Base-by-base conservation (phyloP, 1,140 invertebrate genomes). In the Zaprionus lachaisei region DNA sequence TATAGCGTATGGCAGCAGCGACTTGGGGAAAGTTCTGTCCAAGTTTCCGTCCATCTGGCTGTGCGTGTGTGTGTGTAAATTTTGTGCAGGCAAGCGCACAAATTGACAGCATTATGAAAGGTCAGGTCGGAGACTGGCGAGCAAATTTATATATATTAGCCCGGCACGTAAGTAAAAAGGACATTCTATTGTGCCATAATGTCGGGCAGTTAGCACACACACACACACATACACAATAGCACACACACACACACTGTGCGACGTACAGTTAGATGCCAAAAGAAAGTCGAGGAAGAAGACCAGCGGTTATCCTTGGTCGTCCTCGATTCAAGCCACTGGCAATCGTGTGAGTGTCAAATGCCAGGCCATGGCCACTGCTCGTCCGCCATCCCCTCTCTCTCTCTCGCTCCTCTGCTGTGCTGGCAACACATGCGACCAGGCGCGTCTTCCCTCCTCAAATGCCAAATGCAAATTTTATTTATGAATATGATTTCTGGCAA, bases 401-500 rank as follows among this genome's bases (percentile, higher is more conserved):
- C 34, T 6, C 54, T 15, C 26, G n/a, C 61, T 56, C 5, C 4
- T 22, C 7, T 14, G 4, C 12, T 14, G n/a, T 51, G 57, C 80
- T 66, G 60, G 77, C 41, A 47, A 47, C 41, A 47, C n/a, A 47
- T 47, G 41, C 41, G 79, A 78, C 78, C 75, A 78, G 57, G 71
- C 77, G 58, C 76, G 66, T 68, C 66, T 31, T 31, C 72, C 15
- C 44, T 20, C 20, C 64, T 11, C 71, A 49, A 72, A 89, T 89
- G 79, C 81, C 85, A 89, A 89, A 89, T 89, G 85, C 85, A 89
- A 89, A 89, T 89, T 89, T 89, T 90, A 89, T 89, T 89, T 89
- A 89, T 89, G 85, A 90, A 89, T 90, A 89, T 89, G 85, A 89
- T 90, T 89, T 89, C 85, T 90, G 85, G 85, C 85, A 89, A 89